These are phyloP conservation scores for western clawed frog (Xenopus tropicalis) DNA, from an alignment of 2,113 vertebrate species.

Conservation along the genomic window UCB_Xtro_10.0 CM004450.2:107443501-107444000, in stretches of 20 bases:
- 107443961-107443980: too few relatives aligned
- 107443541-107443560: constrained; percentile 81
- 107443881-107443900: too few relatives aligned
- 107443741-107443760: constrained; percentile 56
- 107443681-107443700: constrained; percentile 27
- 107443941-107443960: too few relatives aligned
- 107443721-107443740: constrained; percentile 35
- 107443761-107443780: constrained; percentile 48
- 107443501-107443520: constrained; percentile 86
- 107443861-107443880: too few relatives aligned
- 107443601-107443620: constrained; percentile 67
- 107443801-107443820: too few relatives aligned
- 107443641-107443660: constrained; percentile 48
- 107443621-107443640: constrained; percentile 54
- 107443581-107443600: constrained; percentile 86
- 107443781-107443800: too few relatives aligned
- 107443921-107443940: too few relatives aligned
- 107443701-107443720: constrained; percentile 34
- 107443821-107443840: too few relatives aligned
- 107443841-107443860: too few relatives aligned
- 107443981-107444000: too few relatives aligned
- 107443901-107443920: too few relatives aligned
- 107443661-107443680: constrained; percentile 36
- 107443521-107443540: constrained; percentile 82
- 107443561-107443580: constrained; percentile 79